Evolutionary conservation across 2,113 vertebrate species (phyloP), one percentile per base, ranked within the genome.

Genomic region (Dasyprocta punctata): DNA sequence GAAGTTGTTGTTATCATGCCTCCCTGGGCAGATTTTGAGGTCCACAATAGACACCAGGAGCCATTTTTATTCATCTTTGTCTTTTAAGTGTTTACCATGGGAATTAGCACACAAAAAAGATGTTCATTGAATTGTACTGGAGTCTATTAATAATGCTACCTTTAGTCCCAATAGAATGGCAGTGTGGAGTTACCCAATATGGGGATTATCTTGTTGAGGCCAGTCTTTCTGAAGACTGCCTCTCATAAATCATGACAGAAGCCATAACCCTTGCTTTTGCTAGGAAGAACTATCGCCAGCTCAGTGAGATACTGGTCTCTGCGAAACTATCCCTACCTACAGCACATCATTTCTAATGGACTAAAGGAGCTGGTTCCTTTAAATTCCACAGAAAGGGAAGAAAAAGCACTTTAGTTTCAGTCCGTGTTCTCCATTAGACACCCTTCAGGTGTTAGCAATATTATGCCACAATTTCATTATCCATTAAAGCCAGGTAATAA

Each of bases 401-500:
- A 77, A 92, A 91, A 73, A 97, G 49, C 0, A 0, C 90, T 98
- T 98, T 97, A 83, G 90, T 96, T 97, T 96, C 95, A 80, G 96
- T 94, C 97, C n/a, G 36, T 95, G 73, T 96, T 97, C 96, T 47
- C 97, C 98, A 98, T 98, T 98, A 98, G 98, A 99, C 98, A 98
- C 98, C 98, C 98, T 99, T 98, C 98, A 98, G 98, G 97, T 97
- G 97, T 98, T 98, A 90, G 97, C 98, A 95, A 98, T 98, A 97
- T 98, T 98, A 98, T 97, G 97, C 97, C 86, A 96, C 97, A 63
- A 81, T 98, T 98, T 98, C 97, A 80, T 98, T 98, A 94, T 92
- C 98, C 98, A 98, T 98, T 99, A 99, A 98, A 98, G 97, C 91
- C 96, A 94, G 97, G 97, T 97, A 98, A 97, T 98, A 98, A 98